A percentile compares a stretch with the other conserved stretches of the same genome.
These are phyloP conservation scores for Perithous albicinctus DNA, from an alignment of 2,888 invertebrate genomes.

Conservation along the genomic window DNA sequence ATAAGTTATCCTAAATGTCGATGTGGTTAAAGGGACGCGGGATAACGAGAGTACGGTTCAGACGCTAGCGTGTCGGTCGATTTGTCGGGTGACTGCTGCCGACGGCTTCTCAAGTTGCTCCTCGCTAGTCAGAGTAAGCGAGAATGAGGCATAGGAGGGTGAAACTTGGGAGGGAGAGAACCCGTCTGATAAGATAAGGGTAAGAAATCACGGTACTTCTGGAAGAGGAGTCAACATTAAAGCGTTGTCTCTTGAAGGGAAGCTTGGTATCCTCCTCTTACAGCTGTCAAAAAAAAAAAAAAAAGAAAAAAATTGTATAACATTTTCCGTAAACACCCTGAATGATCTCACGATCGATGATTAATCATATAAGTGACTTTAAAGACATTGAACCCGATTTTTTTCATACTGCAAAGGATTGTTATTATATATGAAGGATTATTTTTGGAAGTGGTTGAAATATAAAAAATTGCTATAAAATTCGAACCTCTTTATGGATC, in stretches of 20 bases:
- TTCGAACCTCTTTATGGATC: no score
- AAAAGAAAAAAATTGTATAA: not conserved
- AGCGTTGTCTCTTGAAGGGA: constrained; percentile 16
- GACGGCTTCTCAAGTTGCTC: constrained; percentile 19
- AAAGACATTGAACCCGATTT: no score
- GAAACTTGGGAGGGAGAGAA: not conserved
- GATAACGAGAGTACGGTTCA: constrained; percentile 17
- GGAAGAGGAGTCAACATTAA: constrained; percentile 12
- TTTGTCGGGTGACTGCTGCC: constrained; percentile 28
- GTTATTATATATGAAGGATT: no score
- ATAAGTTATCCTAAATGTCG: constrained; percentile 26
- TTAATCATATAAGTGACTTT: no score
- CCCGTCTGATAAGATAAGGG: constrained; percentile 31
- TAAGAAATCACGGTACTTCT: constrained; percentile 23
- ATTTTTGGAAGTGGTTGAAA: no score
- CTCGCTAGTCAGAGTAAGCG: not conserved
- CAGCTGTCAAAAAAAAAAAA: constrained; percentile 1
- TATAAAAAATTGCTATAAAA: no score
- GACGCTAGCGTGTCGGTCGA: constrained; percentile 17
- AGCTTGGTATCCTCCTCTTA: not conserved
- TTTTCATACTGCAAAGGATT: no score
- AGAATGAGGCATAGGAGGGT: not conserved
- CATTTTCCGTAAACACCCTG: not conserved
- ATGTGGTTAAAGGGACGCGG: not conserved
- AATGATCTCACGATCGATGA: not conserved